These are phyloP conservation scores for Nothocercus julius DNA, from an alignment of 2,113 vertebrate genomes.

Conservation along the genomic window DNA sequence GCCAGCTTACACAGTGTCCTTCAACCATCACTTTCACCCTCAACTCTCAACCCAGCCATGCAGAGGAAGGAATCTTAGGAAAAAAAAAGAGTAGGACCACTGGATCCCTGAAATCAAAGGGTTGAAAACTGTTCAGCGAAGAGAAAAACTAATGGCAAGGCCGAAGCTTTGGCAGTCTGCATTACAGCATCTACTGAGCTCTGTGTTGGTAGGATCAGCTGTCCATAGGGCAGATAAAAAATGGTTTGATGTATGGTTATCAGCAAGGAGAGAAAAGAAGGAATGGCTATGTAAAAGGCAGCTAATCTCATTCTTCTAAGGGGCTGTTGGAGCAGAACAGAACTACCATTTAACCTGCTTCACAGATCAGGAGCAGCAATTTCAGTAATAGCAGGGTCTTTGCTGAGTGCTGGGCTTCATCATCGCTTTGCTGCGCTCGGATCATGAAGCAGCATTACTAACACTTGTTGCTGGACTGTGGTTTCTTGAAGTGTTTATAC, in stretches of 20 bases:
- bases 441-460: neutral
- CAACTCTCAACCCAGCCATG: fast-evolving
- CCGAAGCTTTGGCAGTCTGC: neutral
- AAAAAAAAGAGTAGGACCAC: neutral
- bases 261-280: neutral
- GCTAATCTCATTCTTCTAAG: neutral
- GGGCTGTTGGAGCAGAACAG: neutral
- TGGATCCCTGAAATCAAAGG: neutral
- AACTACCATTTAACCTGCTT: neutral
- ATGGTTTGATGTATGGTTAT: neutral
- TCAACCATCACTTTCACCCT: neutral
- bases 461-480: neutral
- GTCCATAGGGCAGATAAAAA: neutral
- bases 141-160: neutral
- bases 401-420: neutral
- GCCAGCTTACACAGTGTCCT: neutral
- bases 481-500: neutral
- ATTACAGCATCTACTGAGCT: neutral
- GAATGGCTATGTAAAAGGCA: neutral
- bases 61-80: neutral
- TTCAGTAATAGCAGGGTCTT: neutral
- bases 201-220: neutral
- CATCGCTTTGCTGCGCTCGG: neutral
- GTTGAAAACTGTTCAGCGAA: neutral
- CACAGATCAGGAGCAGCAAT: neutral